Base-by-base conservation (phyloP, 2,888 invertebrate species). In the Acleris sparsana region DNA sequence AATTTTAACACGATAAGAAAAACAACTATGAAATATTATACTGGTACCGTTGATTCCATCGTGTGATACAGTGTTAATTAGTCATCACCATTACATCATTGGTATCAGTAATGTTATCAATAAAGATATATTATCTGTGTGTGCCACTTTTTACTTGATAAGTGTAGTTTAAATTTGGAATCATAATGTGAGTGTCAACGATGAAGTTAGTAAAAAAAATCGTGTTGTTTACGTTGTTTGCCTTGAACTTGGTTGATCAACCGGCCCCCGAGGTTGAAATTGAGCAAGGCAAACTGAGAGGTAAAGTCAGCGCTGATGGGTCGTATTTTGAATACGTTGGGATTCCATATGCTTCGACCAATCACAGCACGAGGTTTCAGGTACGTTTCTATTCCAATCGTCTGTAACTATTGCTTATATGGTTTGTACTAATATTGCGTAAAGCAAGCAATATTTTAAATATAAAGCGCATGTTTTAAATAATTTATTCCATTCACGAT, bases 311-410 rank as follows among this genome's bases (percentile, higher is more conserved):
- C 39, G 56, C 56, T 9, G 71, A 72, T 57, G 71, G 72, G 1
- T 53, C 71, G 7, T 69, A 70, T 63, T 71, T 68, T 18, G 72
- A 72, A 43, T 72, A 70, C 61, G 58, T 70, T 11, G 72, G 72
- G 5, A 71, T 72, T 44, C 72, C 72, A n/a, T 72, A 72, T 46
- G 70, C 71, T 9, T 62, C 70, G 1, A 64, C 63, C 3, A 70
- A 60, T 18, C 44, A 22, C 43, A 63, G 63, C 18, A 68, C 59
- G 3, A 51, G 71, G n/a, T 72, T 71, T 78, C 83, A 89, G 86
- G 92, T 91, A 65, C 73, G 77, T 73, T 51, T 4, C 13, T 51
- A 0, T 7, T 51, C 3, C 1, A 16, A 9, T 43, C 13, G 43
- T 16, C 43, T 16, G 16, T 25, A 1, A 5, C 0, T 25, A 25